Conservation (phyloP, 1,140 invertebrate species). For the Drosophila yakuba region DNA sequence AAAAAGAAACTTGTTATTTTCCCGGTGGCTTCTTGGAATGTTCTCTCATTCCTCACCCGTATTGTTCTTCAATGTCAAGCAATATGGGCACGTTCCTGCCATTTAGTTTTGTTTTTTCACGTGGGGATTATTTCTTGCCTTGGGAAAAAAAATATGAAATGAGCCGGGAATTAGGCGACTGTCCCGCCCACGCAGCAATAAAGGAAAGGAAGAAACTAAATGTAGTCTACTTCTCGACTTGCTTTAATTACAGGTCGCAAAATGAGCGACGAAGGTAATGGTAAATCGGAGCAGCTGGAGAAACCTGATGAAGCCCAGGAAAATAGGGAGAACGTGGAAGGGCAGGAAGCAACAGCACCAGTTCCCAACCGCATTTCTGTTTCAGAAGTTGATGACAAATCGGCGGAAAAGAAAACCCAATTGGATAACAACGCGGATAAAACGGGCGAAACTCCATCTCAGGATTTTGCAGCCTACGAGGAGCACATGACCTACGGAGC, state of each 20-base stretch:
- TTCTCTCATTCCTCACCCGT: conserved; percentile 8
- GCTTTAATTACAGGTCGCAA: conserved; percentile 67
- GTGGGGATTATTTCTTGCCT: conserved; percentile 55
- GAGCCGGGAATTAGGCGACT: conserved; percentile 73
- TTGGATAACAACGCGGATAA: background rate
- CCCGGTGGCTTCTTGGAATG: conserved; percentile 51
- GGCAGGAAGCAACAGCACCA: background rate
- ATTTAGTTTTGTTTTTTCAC: conserved; percentile 64
- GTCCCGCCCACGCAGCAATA: conserved; percentile 42
- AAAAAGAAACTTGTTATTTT: conserved; percentile 58
- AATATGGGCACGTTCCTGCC: conserved; percentile 76
- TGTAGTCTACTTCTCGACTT: conserved; percentile 68
- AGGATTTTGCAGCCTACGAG: conserved; percentile 84
- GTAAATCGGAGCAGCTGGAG: conserved; percentile 16
- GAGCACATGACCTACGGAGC: conserved; percentile 87
- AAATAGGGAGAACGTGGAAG: background rate
- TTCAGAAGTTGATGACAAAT: background rate
- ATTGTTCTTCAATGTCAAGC: conserved; percentile 68
- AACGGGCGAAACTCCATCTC: conserved; percentile 7
- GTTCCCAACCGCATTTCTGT: background rate
- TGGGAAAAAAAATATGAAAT: conserved; percentile 74
- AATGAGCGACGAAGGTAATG: conserved; percentile 59
- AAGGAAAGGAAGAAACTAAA: conserved; percentile 56
- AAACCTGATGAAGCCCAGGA: background rate
- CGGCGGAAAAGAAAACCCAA: background rate